Evolutionary conservation across 2,797 vertebrate genomes (phyloP), one percentile per base, ranked within the genome.

Genomic region (Syncerus caffer): DNA sequence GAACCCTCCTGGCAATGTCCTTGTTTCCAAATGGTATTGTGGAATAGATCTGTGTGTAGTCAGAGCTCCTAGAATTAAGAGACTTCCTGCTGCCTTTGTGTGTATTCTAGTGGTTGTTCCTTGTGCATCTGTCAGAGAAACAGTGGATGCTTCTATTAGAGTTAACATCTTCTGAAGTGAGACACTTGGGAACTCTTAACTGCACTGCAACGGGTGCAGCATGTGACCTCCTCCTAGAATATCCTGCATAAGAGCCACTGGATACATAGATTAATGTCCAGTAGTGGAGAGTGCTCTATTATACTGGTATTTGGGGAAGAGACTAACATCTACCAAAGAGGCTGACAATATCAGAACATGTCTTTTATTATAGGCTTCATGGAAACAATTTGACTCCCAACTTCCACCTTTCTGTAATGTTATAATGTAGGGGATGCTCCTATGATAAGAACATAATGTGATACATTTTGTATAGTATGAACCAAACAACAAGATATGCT

Each of bases 1-100:
- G 31, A 89, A 42, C 8, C 29, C 51, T 90, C 74, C 90, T 98
- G 64, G 14, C 71, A 86, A 76, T 51, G 64, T 87, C 78, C 51
- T 92, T 53, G 95, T 95, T 98, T 96, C 92, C 64, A 96, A 92
- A 42, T 93, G 55, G 57, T 80, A 64, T 88, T 93, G 93, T 97
- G 96, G 85, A 79, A 92, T 76, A 71, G 84, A 93, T 89, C 50
- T 95, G 51, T 45, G 1, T 45, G 23, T 19, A n/a, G 23, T 42
- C 9, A 38, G 29, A 31, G 29, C 27, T 67, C 16, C 71, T 45
- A 47, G 62, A 71, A 85, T 57, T 13, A 60, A 96, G 96, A 80
- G 67, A 57, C 29, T 95, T 85, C 45, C 31, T 87, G 12, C 9
- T 95, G 78, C 76, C 14, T 21, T 96, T 87, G 29, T 55, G 17